Evolutionary conservation across 1,140 invertebrate species (phyloP), one percentile per base, ranked within the genome.

Genomic region (Drosophila repleta): DNA sequence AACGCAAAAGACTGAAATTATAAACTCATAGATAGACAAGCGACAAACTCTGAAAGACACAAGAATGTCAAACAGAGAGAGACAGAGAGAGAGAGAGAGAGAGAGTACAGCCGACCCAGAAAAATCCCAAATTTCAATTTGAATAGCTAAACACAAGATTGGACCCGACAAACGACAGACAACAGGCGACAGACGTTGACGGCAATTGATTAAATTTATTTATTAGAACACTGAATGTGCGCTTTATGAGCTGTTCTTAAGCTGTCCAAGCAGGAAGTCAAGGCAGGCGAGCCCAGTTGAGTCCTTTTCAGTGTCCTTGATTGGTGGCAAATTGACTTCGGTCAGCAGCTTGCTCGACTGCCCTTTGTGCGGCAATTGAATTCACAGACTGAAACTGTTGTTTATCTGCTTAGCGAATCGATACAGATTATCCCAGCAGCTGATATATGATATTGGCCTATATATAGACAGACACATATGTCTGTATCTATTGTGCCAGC

Each of bases 171-270:
- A n/a, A n/a, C n/a, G n/a, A n/a, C n/a, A n/a, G n/a, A n/a, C n/a
- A n/a, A n/a, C n/a, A 8, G n/a, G 0, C 39, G n/a, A 29, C 39
- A 24, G 62, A 62, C 60, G 46, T 39, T 15, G 43, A 52, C 61
- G 62, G 32, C 67, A 73, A 76, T 81, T 83, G 80, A 83, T 83
- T 83, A 83, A 83, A 83, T 83, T 79, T 83, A 71, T 83, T 83
- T 83, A 83, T 83, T 83, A 74, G 78, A 66, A 75, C 79, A 78
- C 62, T 53, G 53, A 57, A 64, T 71, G 51, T 61, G 56, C 66
- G 35, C 49, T 70, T 74, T 70, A 71, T 75, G 77, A 39, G 37
- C 61, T 62, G 45, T 64, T 67, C 43, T 60, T 66, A 75, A 63
- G 69, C 77, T 70, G 63, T 69, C 52, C 58, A 69, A 17, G 26